Conservation (phyloP, 2,888 invertebrate genomes). For the Pantelozetes paolii region DNA sequence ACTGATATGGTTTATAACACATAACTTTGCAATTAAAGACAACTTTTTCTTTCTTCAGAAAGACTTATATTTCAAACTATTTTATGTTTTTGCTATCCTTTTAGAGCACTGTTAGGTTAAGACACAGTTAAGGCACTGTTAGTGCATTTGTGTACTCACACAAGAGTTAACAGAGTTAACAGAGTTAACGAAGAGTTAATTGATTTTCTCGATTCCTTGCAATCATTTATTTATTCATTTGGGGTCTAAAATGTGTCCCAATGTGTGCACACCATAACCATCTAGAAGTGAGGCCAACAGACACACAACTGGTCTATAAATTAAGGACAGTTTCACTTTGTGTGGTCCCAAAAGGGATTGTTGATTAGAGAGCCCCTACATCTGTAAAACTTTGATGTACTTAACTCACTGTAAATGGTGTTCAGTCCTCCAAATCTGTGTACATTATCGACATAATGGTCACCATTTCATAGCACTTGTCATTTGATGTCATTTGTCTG, state of each 20-base stretch:
- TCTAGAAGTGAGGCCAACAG: not conserved
- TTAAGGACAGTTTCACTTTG: constrained; percentile 16
- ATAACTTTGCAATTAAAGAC: constrained; percentile 33
- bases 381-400: constrained; percentile 13
- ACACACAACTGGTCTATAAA: constrained; percentile 10
- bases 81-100: not conserved
- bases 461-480: constrained; percentile 9
- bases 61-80: no score
- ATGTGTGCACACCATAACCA: not conserved
- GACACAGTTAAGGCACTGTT: not conserved
- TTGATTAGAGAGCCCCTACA: constrained; percentile 15
- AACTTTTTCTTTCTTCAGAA: constrained; percentile 9
- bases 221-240: constrained; percentile 34
- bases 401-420: constrained; percentile 5
- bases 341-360: constrained; percentile 18
- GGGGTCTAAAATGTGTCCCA: not conserved
- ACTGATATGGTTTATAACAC: not conserved
- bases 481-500: not conserved
- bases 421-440: not conserved
- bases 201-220: constrained; percentile 23
- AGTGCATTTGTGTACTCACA: constrained; percentile 15
- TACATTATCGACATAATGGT: not conserved
- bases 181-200: constrained; percentile 28
- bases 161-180: constrained; percentile 29
- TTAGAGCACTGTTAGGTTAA: not conserved